Conservation (phyloP, 2,113 vertebrate genomes). For the Charina bottae region DNA sequence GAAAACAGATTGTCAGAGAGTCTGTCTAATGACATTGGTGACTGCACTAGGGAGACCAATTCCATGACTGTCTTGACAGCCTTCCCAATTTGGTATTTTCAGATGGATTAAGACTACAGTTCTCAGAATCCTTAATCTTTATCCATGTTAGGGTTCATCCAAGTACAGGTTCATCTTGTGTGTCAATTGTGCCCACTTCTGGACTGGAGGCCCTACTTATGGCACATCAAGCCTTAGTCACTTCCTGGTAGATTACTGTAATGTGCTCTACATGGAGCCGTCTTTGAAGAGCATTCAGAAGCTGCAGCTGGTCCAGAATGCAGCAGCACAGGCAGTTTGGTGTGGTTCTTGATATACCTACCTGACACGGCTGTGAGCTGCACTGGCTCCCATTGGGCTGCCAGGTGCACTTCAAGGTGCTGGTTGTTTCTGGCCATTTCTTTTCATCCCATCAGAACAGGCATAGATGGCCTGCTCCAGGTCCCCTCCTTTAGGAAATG, state of each 20-base stretch:
- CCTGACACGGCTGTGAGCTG: too few species aligned
- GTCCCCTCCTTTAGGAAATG: too few species aligned
- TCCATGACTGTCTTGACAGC: background rate
- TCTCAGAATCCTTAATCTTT: background rate
- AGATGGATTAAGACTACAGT: background rate
- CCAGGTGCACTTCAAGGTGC: too few species aligned
- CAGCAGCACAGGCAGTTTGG: background rate
- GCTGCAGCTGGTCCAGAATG: background rate
- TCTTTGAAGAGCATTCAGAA: background rate
- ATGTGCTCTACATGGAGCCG: background rate
- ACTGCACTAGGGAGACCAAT: background rate
- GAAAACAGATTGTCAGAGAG: background rate
- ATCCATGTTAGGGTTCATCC: background rate
- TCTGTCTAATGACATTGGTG: background rate
- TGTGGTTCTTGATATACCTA: too few species aligned
- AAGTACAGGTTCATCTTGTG: background rate
- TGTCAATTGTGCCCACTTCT: background rate
- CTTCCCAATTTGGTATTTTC: background rate
- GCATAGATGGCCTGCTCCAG: too few species aligned
- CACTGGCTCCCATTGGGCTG: too few species aligned
- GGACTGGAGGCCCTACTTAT: background rate
- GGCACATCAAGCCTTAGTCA: background rate
- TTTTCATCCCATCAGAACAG: too few species aligned
- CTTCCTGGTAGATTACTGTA: background rate
- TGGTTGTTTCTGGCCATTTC: too few species aligned